Evolutionary conservation across 2,113 vertebrate genomes (phyloP).

Genomic region (Acanthisitta chloris): DNA sequence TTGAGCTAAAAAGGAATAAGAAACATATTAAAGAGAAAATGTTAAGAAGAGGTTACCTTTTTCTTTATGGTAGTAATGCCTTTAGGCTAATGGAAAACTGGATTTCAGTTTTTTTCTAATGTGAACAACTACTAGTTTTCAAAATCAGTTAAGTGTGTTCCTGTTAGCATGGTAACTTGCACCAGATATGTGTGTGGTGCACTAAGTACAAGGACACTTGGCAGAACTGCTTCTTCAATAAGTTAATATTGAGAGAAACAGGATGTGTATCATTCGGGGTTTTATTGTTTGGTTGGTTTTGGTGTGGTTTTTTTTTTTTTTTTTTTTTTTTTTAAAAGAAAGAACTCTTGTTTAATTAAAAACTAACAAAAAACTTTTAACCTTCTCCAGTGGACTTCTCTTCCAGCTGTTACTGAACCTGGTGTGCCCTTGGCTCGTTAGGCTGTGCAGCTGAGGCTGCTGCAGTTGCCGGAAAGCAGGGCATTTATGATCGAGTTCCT

Average conservation of each 20-base stretch:
- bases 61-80: background rate
- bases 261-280: accelerated
- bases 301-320: background rate
- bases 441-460: conserved; percentile 70
- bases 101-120: background rate
- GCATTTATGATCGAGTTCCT: conserved; percentile 93
- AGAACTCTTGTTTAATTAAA: background rate
- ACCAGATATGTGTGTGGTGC: background rate
- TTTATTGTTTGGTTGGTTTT: background rate
- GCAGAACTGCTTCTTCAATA: background rate
- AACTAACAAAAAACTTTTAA: conserved; percentile 1
- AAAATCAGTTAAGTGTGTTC: background rate
- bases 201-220: background rate
- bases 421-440: conserved; percentile 45
- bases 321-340: background rate
- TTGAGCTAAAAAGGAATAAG: background rate
- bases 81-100: background rate
- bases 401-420: conserved; percentile 69
- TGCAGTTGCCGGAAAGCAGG: conserved; percentile 80
- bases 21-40: background rate
- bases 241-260: background rate
- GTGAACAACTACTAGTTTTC: background rate
- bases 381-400: background rate
- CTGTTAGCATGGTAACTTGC: background rate
- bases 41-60: background rate